Percentiles rank a stretch among this genome's conserved stretches.
Conservation (phyloP, 1,140 invertebrate genomes). For the Caenorhabditis tropicalis region DNA sequence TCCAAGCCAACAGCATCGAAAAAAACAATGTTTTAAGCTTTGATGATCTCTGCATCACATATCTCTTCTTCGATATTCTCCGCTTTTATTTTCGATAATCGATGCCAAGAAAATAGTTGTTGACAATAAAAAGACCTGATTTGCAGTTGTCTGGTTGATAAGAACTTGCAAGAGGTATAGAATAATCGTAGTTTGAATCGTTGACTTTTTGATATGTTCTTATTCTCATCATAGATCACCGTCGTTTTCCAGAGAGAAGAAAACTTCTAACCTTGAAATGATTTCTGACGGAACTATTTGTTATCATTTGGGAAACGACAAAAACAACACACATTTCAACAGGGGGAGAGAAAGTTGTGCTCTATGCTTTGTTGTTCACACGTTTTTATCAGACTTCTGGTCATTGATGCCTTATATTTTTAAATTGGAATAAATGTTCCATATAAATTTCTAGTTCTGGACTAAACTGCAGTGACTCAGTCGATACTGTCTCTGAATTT, state of each 20-base stretch:
- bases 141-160: slow-evolving; percentile 18
- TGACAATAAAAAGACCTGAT: slow-evolving; percentile 5
- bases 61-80: not conserved
- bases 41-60: not conserved
- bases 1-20: no score
- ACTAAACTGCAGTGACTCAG: no score
- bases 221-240: slow-evolving; percentile 1
- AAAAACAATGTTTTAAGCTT: no score
- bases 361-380: not conserved
- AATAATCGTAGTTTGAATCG: slow-evolving; percentile 1
- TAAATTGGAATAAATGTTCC: no score
- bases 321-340: not conserved
- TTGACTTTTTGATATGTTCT: not conserved
- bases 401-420: not conserved
- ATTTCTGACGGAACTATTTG: not conserved
- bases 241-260: no score
- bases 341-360: not conserved
- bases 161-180: not conserved
- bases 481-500: no score
- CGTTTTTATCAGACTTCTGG: not conserved
- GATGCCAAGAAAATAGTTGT: slow-evolving; percentile 1
- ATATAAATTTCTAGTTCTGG: no score
- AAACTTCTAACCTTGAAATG: no score
- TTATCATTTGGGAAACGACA: no score
- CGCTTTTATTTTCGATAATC: not conserved